These are phyloP conservation scores for Tauraco erythrolophus DNA, from an alignment of 2,113 vertebrate species.

Conservation along the genomic window DNA sequence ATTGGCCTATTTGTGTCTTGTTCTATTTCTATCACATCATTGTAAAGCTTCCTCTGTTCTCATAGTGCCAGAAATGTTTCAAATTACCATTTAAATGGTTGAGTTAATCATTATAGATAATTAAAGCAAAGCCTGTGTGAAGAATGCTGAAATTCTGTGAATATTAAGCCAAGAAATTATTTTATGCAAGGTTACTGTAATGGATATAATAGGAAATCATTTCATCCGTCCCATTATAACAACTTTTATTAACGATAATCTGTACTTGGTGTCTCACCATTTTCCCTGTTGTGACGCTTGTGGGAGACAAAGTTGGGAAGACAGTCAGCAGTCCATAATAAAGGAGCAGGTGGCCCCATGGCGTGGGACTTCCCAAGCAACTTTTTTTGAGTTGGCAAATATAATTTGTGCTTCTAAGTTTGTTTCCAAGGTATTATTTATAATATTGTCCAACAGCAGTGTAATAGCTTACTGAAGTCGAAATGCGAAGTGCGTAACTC, in stretches of 20 bases:
- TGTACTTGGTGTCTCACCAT: neutral
- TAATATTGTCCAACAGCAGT: neutral
- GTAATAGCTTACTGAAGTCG: neutral
- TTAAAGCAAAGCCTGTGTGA: slow-evolving; percentile 26
- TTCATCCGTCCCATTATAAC: neutral
- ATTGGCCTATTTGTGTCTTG: neutral
- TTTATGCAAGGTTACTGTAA: neutral
- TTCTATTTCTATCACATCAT: neutral
- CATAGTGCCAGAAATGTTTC: neutral
- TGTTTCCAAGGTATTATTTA: neutral
- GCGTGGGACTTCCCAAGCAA: neutral
- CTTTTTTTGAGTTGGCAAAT: neutral
- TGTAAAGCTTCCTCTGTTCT: neutral
- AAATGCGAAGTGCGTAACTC: neutral
- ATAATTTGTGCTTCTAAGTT: neutral
- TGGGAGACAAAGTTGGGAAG: neutral
- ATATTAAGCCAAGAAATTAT: neutral
- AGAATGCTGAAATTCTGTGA: slow-evolving; percentile 10
- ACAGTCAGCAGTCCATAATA: neutral
- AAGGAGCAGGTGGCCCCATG: neutral
- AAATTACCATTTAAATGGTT: slow-evolving; percentile 17
- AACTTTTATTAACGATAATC: neutral
- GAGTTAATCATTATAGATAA: slow-evolving; percentile 13
- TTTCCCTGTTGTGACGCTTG: neutral
- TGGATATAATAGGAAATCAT: neutral